Base-by-base conservation (phyloP, 2,888 invertebrate species). In the Cosmopolites sordidus region DNA sequence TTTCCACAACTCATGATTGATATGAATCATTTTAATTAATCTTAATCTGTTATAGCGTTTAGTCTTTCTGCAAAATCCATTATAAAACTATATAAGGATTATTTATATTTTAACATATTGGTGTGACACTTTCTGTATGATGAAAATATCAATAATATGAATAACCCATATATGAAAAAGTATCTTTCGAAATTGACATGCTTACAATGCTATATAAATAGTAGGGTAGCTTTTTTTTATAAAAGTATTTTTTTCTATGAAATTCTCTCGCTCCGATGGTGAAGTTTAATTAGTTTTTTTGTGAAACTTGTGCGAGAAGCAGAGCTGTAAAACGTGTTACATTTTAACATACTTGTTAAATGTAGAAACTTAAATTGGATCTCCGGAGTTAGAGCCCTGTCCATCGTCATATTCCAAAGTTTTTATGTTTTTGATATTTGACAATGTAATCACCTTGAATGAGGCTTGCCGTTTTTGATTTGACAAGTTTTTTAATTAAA, bases 351-450 rank as follows among this genome's bases (percentile, higher is more conserved):
- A 51, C 52, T 56, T 49, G 48, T 52, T 48, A 56, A 56, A 56
- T 56, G 56, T 56, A 52, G 48, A 56, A 56, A 56, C 56, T 56
- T 56, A 56, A 56, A 56, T 56, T 56, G 56, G 52, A 56, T 56
- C 37, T 41, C 41, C 43, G 44, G 38, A 55, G 55, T 51, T 55
- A 48, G 41, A 30, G 38, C 37, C 42, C 38, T 43, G 39, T 27
- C 38, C 22, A 38, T 22, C 33, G 42, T 52, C 52, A 56, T 49
- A 56, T 52, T 44, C 29, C 40, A 30, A 52, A 56, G 45, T 56
- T 56, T 54, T 56, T 56, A 52, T 49, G 49, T 56, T 56, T 33
- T 56, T 52, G 48, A 56, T 45, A 52, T 56, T 56, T 56, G 56
- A 56, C 51, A 52, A 51, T 43, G 43, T 56, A 52, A 56, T 52